Evolutionary conservation across 2,113 vertebrate species (phyloP).

Genomic region (Engraulis encrasicolus): DNA sequence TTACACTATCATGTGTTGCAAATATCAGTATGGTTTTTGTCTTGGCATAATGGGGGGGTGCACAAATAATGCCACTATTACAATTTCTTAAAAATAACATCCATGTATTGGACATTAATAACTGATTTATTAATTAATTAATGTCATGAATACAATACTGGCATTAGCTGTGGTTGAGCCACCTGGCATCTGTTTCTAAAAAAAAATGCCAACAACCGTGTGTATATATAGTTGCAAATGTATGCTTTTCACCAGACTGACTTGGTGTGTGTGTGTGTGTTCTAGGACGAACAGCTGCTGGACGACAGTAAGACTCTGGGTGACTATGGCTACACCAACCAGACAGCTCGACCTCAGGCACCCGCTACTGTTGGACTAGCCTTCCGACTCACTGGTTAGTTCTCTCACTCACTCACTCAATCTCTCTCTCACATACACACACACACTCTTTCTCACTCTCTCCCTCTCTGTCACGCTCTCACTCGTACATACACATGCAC

Average conservation of each 20-base stretch:
- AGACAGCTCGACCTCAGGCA: constrained; percentile 88
- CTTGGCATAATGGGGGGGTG: too few relatives aligned
- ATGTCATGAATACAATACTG: neutral
- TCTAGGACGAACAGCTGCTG: constrained; percentile 87
- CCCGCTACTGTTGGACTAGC: constrained; percentile 90
- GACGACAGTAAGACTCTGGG: constrained; percentile 88
- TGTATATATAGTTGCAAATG: too few relatives aligned
- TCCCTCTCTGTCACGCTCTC: neutral
- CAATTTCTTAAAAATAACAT: too few relatives aligned
- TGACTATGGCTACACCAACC: constrained; percentile 91
- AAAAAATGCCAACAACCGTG: too few relatives aligned
- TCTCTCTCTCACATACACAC: neutral
- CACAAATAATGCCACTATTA: too few relatives aligned
- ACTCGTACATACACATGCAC: neutral
- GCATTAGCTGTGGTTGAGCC: too few relatives aligned
- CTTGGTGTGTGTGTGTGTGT: constrained; percentile 34
- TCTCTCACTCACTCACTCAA: neutral
- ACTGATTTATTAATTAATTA: neutral
- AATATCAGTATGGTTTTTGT: too few relatives aligned
- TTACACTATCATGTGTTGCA: too few relatives aligned
- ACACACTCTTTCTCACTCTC: neutral
- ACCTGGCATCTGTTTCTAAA: too few relatives aligned
- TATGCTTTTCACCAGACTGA: too few relatives aligned
- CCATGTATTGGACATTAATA: too few relatives aligned
- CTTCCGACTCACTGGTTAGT: constrained; percentile 81